Evolutionary conservation across 2,113 vertebrate genomes (phyloP).

Genomic region (Xenotilapia longispinis): DNA sequence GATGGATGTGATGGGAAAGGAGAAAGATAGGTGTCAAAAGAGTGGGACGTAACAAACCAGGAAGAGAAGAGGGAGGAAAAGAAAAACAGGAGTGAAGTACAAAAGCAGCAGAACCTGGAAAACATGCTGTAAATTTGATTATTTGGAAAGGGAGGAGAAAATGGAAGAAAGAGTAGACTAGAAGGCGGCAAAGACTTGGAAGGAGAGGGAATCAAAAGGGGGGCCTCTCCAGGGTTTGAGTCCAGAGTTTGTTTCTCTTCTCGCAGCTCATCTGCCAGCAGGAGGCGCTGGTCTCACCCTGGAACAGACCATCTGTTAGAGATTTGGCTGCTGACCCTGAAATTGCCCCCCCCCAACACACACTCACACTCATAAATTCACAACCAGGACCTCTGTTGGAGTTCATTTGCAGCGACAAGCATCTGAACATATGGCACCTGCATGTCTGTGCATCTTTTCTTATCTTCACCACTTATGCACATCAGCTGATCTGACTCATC

Average conservation of each 20-base stretch:
- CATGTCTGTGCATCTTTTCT: not conserved
- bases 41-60: not conserved
- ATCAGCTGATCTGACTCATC: not conserved
- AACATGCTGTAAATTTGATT: not conserved
- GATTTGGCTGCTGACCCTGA: slow-evolving; percentile 48
- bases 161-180: not conserved
- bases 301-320: slow-evolving; percentile 41
- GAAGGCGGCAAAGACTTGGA: not conserved
- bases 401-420: not conserved
- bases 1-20: not conserved
- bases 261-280: slow-evolving; percentile 31
- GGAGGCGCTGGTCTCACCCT: slow-evolving; percentile 32
- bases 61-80: not conserved
- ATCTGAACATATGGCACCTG: not conserved
- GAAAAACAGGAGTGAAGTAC: not conserved
- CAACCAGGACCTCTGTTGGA: not conserved
- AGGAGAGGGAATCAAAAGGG: not conserved
- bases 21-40: not conserved
- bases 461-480: not conserved
- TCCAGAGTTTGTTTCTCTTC: not conserved
- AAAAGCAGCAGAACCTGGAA: not conserved
- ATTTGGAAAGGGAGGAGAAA: not conserved
- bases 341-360: not conserved
- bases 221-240: not conserved
- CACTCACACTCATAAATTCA: not conserved